Evolutionary conservation across 2,888 invertebrate species (phyloP), one percentile per base, ranked within the genome.

Genomic region (Plebejus melissa): DNA sequence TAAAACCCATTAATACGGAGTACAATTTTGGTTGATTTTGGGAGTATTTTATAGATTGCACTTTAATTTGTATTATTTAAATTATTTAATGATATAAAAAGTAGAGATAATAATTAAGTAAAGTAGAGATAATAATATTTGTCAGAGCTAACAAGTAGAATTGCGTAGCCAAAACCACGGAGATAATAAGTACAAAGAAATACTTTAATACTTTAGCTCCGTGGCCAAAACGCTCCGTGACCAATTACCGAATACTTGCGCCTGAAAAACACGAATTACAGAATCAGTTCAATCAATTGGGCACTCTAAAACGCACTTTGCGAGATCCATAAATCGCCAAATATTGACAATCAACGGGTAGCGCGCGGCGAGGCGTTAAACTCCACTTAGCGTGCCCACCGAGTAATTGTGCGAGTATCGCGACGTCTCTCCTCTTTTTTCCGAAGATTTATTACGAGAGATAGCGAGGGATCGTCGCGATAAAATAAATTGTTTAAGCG

Each of bases 401-500:
- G 65, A 74, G 75, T 74, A 75, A 77, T 77, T 69, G 75, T 69
- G 57, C 69, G 46, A 74, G 74, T 74, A 76, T 74, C 74, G 70
- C 76, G 74, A 32, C 46, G 71, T 28, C 50, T 54, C 50, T 72
- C 46, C 13, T 54, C 72, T 72, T 72, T 65, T 77, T 77, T 75
- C 75, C 65, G 65, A 74, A 77, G 77, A 77, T 77, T 77, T 77
- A 77, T 77, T 77, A 60, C 74, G 74, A 74, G 71, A 65, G 77
- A 77, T 77, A 77, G 71, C 38, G 50, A 36, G 57, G 77, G 72
- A 54, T 76, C 69, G 75, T 76, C 75, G 57, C 76, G 77, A 76
- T 76, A 76, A 78, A 77, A 77, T 78, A 78, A 77, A 78, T 77
- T 77, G 77, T 78, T 78, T 78, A 71, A 78, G 74, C 75, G 69